A percentile compares a stretch with the other conserved stretches of the same genome.
Conservation (phyloP, 2,888 invertebrate genomes). For the Busseola fusca region DNA sequence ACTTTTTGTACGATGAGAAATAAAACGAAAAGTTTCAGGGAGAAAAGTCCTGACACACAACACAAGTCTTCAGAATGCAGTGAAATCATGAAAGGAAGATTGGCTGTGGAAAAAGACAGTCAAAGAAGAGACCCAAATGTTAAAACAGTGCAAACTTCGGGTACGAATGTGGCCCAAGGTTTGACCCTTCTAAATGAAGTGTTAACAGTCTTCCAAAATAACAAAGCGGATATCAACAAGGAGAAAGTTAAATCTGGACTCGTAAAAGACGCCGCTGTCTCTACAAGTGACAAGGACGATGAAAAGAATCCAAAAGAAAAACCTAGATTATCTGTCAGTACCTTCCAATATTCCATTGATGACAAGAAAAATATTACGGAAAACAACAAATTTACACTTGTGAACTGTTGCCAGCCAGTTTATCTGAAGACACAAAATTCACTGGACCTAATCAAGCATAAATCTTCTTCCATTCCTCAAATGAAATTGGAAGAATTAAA, state of each 20-base stretch:
- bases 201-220: conserved; percentile 79
- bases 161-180: conserved; percentile 71
- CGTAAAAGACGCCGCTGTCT: conserved; percentile 74
- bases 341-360: conserved; percentile 75
- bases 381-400: conserved; percentile 70
- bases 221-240: conserved; percentile 68
- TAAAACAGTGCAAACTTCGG: conserved; percentile 74
- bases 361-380: conserved; percentile 48
- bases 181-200: conserved; percentile 81
- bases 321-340: conserved; percentile 61
- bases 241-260: conserved; percentile 64
- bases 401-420: conserved; percentile 71
- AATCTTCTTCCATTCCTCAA: conserved; percentile 83
- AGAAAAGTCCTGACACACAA: background rate
- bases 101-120: conserved; percentile 2
- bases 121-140: conserved; percentile 40
- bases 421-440: conserved; percentile 62
- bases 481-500: conserved; percentile 84
- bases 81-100: conserved; percentile 28
- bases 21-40: background rate
- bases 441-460: conserved; percentile 74
- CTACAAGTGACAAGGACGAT: conserved; percentile 68
- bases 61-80: conserved; percentile 44
- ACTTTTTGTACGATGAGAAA: conserved; percentile 6
- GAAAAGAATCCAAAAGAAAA: conserved; percentile 54